These are phyloP conservation scores for Trachemys scripta DNA, from an alignment of 2,113 vertebrate species.

Conservation along the genomic window DNA sequence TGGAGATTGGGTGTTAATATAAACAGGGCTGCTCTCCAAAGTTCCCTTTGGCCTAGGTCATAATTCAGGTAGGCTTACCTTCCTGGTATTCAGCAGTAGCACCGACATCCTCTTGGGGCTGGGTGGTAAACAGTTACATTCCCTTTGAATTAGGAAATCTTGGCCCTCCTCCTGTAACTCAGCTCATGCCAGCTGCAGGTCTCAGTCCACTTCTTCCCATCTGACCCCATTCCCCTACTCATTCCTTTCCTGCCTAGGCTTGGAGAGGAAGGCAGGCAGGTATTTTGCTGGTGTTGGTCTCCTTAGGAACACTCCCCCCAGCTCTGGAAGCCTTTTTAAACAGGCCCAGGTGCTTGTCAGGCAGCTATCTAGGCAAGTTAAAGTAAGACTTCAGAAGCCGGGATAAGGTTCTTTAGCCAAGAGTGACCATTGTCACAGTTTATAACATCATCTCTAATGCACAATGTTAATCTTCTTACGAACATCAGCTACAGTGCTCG, in stretches of 20 bases:
- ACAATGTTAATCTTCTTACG: not conserved
- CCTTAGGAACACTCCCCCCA: not conserved
- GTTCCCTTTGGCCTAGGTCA: not conserved
- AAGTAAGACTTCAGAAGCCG: not conserved
- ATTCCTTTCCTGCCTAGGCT: not conserved
- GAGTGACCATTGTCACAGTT: not conserved
- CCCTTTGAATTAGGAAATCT: not conserved
- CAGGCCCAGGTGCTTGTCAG: not conserved
- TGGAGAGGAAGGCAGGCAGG: not conserved
- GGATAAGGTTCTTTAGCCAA: accelerated
- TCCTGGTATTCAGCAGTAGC: not conserved
- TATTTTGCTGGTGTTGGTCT: not conserved
- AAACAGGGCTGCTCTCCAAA: not conserved
- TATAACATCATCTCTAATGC: not conserved
- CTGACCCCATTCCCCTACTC: not conserved
- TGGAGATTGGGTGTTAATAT: not conserved
- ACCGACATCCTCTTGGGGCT: not conserved
- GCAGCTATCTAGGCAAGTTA: not conserved
- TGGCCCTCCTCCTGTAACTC: not conserved
- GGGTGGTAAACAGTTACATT: not conserved
- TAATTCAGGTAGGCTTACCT: not conserved
- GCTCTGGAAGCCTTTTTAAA: not conserved
- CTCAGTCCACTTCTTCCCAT: not conserved
- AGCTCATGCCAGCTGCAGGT: not conserved
- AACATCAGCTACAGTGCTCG: not conserved